Base-by-base conservation (phyloP, 2,888 invertebrate species). In the Dynastes hyllus region DNA sequence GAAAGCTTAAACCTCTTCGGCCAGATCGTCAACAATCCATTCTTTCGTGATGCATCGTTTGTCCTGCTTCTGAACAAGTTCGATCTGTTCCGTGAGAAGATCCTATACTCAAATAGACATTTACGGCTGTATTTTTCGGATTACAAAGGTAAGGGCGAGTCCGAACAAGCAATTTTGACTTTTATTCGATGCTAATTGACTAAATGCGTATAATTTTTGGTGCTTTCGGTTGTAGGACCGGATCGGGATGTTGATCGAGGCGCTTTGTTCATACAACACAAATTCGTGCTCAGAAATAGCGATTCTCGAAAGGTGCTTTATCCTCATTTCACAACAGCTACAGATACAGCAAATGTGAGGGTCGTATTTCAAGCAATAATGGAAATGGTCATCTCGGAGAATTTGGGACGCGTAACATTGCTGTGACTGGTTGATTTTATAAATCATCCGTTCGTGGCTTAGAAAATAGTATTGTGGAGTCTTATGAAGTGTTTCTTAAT, bases 261-360 rank as follows among this genome's bases (percentile, higher is more conserved):
- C 13, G 93, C 93, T 2, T 87, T 92, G 22, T 93, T 91, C 85
- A 92, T 93, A 76, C 93, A 93, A 86, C 91, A 92, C 82, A 91
- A 92, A 84, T 93, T 93, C 84, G 90, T 92, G 40, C 85, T 91
- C 81, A 90, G 91, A 81, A 92, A 92, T 85, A 89, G 89, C 37
- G 91, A 91, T 83, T 90, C 91, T 5, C 88, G 91, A 67, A 92
- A 92, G 86, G 91, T 92, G 11, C 88, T 93, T 40, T 93, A 92
- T 86, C 92, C 93, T 1, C 93, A 93, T 87, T 93, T 93, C 86
- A 93, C 92, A 58, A 93, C 93, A 11, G 93, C 93, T 45, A 93
- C 93, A 0, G 93, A 93, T 84, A 93, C 93, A 32, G 92, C 92
- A 82, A 93, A 93, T 87, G 92, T 93, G 50, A 92, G 92, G 87